Conservation (phyloP, 2,888 invertebrate species). For the Enoplolaimus lenunculus region DNA sequence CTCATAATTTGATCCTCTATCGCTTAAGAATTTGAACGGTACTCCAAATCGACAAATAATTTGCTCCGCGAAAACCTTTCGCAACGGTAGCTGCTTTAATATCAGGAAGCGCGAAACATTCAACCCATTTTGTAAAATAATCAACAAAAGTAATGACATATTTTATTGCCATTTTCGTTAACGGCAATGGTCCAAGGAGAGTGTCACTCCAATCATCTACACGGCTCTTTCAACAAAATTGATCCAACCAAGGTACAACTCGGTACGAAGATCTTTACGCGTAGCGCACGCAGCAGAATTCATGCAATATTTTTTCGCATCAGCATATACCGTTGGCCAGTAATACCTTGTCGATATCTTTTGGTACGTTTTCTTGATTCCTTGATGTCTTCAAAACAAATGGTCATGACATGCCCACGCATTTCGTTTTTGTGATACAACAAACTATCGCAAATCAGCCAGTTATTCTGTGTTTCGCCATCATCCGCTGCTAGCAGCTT, state of each 20-base stretch:
- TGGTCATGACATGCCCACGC: not conserved
- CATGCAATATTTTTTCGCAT: not conserved
- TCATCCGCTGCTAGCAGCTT: no score
- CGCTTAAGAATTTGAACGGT: not conserved
- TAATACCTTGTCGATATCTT: not conserved
- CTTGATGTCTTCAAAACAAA: not conserved
- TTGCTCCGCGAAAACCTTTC: not conserved
- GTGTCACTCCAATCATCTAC: no score
- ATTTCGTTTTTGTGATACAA: not conserved
- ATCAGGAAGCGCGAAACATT: not conserved
- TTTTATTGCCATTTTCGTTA: not conserved
- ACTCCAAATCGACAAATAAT: not conserved
- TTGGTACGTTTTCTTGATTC: not conserved
- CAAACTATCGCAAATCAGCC: no score
- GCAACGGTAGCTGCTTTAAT: not conserved
- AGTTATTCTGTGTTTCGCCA: no score
- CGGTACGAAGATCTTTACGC: not conserved
- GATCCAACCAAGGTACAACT: no score
- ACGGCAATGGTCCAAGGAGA: not conserved
- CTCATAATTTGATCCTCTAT: not conserved
- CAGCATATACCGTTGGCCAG: not conserved
- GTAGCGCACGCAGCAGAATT: not conserved
- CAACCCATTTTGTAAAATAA: not conserved
- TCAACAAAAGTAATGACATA: not conserved
- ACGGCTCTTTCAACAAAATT: no score